phyloP scores from a whole-genome alignment of 2,797 vertebrate genomes.

The Perodicticus potto region DNA sequence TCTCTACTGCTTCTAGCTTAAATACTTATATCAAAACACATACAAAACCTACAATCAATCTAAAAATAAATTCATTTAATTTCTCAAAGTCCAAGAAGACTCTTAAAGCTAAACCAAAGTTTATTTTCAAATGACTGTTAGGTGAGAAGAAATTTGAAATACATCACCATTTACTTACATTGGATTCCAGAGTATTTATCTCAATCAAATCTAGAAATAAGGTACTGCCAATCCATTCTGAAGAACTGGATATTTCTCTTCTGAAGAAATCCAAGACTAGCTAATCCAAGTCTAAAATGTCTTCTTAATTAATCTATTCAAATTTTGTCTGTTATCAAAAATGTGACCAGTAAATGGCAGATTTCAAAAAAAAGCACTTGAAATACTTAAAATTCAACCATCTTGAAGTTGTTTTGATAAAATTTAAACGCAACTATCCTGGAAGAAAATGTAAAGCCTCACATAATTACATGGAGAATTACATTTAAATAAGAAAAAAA shows the following conservation, averaged over 20 bases:
- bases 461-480: not conserved
- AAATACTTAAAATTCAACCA: not conserved
- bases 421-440: constrained; percentile 46
- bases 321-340: constrained; percentile 45
- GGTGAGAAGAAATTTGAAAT: constrained; percentile 60
- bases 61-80: constrained; percentile 40
- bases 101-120: constrained; percentile 42
- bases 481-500: not conserved
- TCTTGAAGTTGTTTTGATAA: not conserved
- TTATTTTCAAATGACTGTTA: constrained; percentile 63
- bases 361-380: constrained; percentile 27
- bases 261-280: too few relatives aligned
- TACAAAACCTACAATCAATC: not conserved
- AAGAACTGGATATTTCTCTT: constrained; percentile 59
- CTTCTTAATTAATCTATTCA: constrained; percentile 60
- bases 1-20: not conserved
- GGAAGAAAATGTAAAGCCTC: not conserved
- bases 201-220: constrained; percentile 64
- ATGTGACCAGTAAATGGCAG: not conserved
- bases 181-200: constrained; percentile 38
- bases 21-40: constrained; percentile 6
- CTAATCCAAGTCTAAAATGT: constrained; percentile 54
- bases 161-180: constrained; percentile 41
- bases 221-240: constrained; percentile 23
- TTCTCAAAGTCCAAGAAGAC: constrained; percentile 17